A percentile compares a stretch with the other conserved stretches of the same genome.
phyloP scores from a whole-genome alignment of 1,140 invertebrate genomes.

The Dendroctonus valens region DNA sequence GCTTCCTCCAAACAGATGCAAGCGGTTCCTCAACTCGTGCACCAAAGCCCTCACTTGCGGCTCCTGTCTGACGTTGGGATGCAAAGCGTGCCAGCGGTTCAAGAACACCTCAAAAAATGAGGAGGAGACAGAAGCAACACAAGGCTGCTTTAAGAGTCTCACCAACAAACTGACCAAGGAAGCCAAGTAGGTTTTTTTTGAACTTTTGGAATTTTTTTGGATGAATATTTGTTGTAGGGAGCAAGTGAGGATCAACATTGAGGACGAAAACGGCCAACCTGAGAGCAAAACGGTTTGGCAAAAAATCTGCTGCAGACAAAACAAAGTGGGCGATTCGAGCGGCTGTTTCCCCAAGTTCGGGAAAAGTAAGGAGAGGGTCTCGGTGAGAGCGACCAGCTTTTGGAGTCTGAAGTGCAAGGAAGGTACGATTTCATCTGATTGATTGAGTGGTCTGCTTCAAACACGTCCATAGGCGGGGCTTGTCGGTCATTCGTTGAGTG shows the following conservation, averaged over 20 bases:
- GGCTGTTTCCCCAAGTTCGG: conserved; percentile 38
- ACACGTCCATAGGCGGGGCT: too few species aligned
- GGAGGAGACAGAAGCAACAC: conserved; percentile 26
- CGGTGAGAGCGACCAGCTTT: conserved; percentile 36
- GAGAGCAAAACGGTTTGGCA: conserved; percentile 15
- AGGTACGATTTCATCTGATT: conserved; percentile 9
- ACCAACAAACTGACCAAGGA: background rate
- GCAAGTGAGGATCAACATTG: conserved; percentile 38
- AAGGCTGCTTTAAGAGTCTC: conserved; percentile 15
- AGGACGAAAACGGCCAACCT: conserved; percentile 39
- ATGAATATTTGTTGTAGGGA: background rate
- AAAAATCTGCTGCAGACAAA: conserved; percentile 39
- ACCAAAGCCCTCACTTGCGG: conserved; percentile 39
- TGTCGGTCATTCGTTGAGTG: too few species aligned
- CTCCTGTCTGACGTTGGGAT: conserved; percentile 37
- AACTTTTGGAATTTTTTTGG: background rate
- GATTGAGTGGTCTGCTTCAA: background rate
- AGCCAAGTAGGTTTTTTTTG: background rate
- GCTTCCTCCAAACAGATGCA: conserved; percentile 32
- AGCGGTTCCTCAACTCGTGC: conserved; percentile 39
- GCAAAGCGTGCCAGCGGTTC: conserved; percentile 34
- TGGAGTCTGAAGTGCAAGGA: conserved; percentile 8
- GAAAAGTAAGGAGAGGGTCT: conserved; percentile 46
- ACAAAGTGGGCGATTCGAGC: conserved; percentile 43
- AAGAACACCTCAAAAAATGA: conserved; percentile 16